A percentile compares a stretch with the other conserved stretches of the same genome.
Conservation (phyloP, 2,888 invertebrate genomes). For the Tridacna crocea region DNA sequence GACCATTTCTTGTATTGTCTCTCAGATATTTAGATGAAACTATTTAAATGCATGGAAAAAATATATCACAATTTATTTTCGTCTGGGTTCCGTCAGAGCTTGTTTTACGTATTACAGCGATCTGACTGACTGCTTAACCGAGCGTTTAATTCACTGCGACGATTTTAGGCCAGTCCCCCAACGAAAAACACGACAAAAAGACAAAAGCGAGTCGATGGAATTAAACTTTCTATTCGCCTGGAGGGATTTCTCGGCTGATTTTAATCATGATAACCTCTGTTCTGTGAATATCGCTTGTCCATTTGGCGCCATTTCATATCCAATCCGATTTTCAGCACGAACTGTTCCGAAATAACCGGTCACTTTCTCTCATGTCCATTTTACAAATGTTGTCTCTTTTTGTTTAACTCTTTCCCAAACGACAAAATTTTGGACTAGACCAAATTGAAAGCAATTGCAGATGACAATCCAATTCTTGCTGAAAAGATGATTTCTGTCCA, state of each 20-base stretch:
- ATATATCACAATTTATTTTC: conserved; percentile 48
- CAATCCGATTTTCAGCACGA: conserved; percentile 56
- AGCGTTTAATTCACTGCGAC: conserved; percentile 63
- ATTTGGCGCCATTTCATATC: conserved; percentile 54
- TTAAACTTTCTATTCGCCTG: conserved; percentile 60
- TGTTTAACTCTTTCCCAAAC: too few relatives aligned
- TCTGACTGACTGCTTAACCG: conserved; percentile 34
- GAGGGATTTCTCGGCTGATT: conserved; percentile 52
- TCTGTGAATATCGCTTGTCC: conserved; percentile 55
- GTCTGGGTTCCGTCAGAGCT: conserved; percentile 49
- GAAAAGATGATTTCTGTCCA: too few relatives aligned
- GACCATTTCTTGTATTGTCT: conserved; percentile 51
- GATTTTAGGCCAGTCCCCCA: conserved; percentile 46
- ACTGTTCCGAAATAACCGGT: conserved; percentile 13
- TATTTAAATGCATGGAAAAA: conserved; percentile 58
- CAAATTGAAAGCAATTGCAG: too few relatives aligned
- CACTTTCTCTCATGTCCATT: neutral
- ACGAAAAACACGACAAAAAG: conserved; percentile 40
- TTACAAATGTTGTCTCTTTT: too few relatives aligned
- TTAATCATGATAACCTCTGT: conserved; percentile 55
- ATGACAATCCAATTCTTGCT: too few relatives aligned
- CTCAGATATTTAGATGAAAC: conserved; percentile 36
- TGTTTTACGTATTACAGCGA: conserved; percentile 44
- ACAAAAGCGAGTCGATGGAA: conserved; percentile 51
- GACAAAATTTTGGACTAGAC: too few relatives aligned